These are phyloP conservation scores for Chondrosia reniformis DNA, from an alignment of 37 sponge, comb jelly and placozoan genomes.

Conservation along the genomic window DNA sequence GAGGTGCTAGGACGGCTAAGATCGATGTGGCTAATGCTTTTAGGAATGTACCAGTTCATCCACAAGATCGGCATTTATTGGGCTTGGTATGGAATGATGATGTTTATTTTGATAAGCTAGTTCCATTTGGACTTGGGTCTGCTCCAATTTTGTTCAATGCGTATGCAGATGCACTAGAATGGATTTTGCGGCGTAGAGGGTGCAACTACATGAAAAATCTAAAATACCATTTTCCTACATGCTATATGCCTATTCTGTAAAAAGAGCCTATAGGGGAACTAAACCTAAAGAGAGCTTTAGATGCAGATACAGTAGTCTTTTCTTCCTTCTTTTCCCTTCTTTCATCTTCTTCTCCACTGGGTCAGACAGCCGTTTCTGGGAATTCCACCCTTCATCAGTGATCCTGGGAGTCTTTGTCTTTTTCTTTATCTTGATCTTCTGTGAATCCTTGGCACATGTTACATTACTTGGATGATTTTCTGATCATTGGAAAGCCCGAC, in stretches of 20 bases:
- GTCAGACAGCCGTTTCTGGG: too few relatives aligned
- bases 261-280: too few relatives aligned
- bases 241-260: too few relatives aligned
- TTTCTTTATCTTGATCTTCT: too few relatives aligned
- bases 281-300: too few relatives aligned
- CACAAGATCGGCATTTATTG: background rate
- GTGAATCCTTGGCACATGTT: too few relatives aligned
- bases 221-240: too few relatives aligned
- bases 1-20: background rate
- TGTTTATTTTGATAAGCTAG: background rate
- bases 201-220: background rate
- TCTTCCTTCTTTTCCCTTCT: too few relatives aligned
- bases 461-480: slow-evolving; percentile 23
- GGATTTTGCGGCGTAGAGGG: background rate
- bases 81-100: background rate
- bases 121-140: background rate
- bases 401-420: too few relatives aligned
- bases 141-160: background rate
- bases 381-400: too few relatives aligned
- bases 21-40: background rate
- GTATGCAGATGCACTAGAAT: background rate
- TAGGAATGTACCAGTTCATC: background rate
- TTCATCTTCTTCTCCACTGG: too few relatives aligned
- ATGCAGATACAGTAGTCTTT: too few relatives aligned
- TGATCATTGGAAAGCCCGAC: background rate